A percentile compares a stretch with the other conserved stretches of the same genome.
phyloP scores from a whole-genome alignment of 2,888 invertebrate species.

The Hanleya hanleyi region DNA sequence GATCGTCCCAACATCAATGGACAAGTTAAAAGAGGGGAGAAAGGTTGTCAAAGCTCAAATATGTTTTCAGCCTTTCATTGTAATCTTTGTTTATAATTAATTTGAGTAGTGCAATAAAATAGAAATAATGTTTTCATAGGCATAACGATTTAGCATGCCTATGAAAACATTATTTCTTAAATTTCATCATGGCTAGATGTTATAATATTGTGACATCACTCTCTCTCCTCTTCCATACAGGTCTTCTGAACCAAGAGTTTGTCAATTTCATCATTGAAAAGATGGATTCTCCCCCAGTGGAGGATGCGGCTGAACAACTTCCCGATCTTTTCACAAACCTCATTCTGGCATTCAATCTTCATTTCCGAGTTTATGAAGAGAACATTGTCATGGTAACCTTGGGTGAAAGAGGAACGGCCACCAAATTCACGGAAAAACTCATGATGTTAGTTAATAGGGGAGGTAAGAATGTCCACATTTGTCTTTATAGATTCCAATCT shows the following conservation, averaged over 20 bases:
- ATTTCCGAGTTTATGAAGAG: conserved; percentile 77
- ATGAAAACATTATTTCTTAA: too few relatives aligned
- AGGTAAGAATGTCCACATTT: too few relatives aligned
- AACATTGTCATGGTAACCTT: conserved; percentile 72
- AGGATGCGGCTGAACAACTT: conserved; percentile 88
- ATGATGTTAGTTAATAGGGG: conserved; percentile 90
- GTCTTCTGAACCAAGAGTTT: conserved; percentile 89
- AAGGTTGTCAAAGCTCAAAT: too few relatives aligned
- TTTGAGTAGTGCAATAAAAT: too few relatives aligned
- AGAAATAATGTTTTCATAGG: too few relatives aligned
- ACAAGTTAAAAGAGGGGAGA: too few relatives aligned
- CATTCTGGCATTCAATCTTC: conserved; percentile 91
- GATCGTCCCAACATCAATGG: too few relatives aligned
- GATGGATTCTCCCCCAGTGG: conserved; percentile 86
- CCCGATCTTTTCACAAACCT: conserved; percentile 89
- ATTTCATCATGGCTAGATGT: too few relatives aligned
- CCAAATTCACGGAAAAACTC: conserved; percentile 92
- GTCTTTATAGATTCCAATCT: too few relatives aligned
- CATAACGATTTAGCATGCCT: too few relatives aligned
- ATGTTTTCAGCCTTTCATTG: too few relatives aligned
- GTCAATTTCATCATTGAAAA: conserved; percentile 85
- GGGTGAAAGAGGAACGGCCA: conserved; percentile 78
- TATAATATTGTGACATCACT: background rate
- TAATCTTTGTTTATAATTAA: too few relatives aligned
- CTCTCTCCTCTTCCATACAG: conserved; percentile 76